phyloP scores from a whole-genome alignment of 30 jellyfish, hydroid and myxozoan genomes.

The Rhopilema esculentum region DNA sequence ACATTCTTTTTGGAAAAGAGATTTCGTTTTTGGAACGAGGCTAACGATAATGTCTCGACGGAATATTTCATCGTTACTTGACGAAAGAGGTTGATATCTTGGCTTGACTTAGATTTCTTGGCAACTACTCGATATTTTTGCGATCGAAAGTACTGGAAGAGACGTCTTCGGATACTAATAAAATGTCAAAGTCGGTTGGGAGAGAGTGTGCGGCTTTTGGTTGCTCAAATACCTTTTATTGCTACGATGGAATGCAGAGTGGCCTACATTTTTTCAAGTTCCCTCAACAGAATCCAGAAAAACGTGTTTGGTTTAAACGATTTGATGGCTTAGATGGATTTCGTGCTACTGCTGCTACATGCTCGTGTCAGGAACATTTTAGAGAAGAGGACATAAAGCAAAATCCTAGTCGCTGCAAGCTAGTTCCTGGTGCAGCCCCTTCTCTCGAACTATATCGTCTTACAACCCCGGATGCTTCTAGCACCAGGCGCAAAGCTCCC shows the following conservation, averaged over 20 bases:
- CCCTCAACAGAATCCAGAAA: slow-evolving; percentile 18
- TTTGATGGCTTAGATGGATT: slow-evolving; percentile 22
- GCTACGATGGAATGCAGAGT: slow-evolving; percentile 11
- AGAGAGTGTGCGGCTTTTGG: slow-evolving; percentile 28
- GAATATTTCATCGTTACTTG: slow-evolving; percentile 18
- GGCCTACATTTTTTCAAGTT: slow-evolving; percentile 18
- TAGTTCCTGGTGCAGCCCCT: neutral
- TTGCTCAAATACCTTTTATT: slow-evolving; percentile 15
- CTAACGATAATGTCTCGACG: slow-evolving; percentile 14
- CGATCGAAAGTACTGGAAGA: slow-evolving; percentile 3
- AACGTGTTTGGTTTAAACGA: slow-evolving; percentile 20
- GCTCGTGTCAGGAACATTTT: slow-evolving; percentile 21
- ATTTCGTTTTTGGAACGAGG: slow-evolving; percentile 11
- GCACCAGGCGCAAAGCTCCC: neutral
- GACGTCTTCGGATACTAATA: slow-evolving; percentile 7
- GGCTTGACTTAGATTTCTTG: slow-evolving; percentile 18
- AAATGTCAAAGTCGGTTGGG: slow-evolving; percentile 28
- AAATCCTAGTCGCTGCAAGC: neutral
- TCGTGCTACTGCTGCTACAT: slow-evolving; percentile 28
- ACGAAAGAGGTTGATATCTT: slow-evolving; percentile 10
- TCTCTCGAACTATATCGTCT: neutral
- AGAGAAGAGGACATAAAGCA: slow-evolving; percentile 20
- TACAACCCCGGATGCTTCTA: neutral
- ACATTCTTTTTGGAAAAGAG: slow-evolving; percentile 14
- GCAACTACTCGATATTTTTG: slow-evolving; percentile 13